These are phyloP conservation scores for Echinops telfairi DNA, from an alignment of 2,113 vertebrate species.

Conservation along the genomic window DNA sequence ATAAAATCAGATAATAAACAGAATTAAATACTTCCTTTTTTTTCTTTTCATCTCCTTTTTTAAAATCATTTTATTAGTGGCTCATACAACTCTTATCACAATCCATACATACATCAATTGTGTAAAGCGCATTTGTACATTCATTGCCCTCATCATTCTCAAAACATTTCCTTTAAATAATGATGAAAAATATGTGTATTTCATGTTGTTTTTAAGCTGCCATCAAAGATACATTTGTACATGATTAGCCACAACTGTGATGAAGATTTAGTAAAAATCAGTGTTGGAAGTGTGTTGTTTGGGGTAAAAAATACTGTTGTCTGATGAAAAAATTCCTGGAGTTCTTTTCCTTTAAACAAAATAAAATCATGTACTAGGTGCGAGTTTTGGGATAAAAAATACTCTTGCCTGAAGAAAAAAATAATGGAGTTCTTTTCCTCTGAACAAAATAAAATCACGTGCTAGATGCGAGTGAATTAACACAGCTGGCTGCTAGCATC, in stretches of 20 bases:
- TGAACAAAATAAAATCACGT: not conserved
- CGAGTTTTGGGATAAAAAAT: constrained; percentile 66
- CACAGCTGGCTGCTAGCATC: constrained; percentile 76
- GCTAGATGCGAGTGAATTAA: constrained; percentile 69
- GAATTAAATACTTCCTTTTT: constrained; percentile 43
- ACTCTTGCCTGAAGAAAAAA: constrained; percentile 71
- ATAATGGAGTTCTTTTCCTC: constrained; percentile 71
- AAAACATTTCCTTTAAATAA: constrained; percentile 43
- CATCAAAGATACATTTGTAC: constrained; percentile 53
- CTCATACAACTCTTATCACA: no score
- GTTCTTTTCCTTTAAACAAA: constrained; percentile 42
- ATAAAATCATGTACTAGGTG: constrained; percentile 52
- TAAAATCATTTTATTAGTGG: no score
- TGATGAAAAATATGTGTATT: constrained; percentile 43
- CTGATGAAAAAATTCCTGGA: constrained; percentile 73
- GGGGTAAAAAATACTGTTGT: constrained; percentile 71
- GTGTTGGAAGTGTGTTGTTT: constrained; percentile 66
- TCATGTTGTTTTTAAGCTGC: constrained; percentile 8
- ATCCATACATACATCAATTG: no score
- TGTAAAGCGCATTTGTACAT: no score
- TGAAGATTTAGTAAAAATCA: constrained; percentile 10
- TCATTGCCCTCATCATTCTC: no score
- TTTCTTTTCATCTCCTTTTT: no score
- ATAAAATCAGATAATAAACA: not conserved
- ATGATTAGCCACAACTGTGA: constrained; percentile 34